Evolutionary conservation across 2,113 vertebrate species (phyloP).

Genomic region (Corythornis vintsioides): DNA sequence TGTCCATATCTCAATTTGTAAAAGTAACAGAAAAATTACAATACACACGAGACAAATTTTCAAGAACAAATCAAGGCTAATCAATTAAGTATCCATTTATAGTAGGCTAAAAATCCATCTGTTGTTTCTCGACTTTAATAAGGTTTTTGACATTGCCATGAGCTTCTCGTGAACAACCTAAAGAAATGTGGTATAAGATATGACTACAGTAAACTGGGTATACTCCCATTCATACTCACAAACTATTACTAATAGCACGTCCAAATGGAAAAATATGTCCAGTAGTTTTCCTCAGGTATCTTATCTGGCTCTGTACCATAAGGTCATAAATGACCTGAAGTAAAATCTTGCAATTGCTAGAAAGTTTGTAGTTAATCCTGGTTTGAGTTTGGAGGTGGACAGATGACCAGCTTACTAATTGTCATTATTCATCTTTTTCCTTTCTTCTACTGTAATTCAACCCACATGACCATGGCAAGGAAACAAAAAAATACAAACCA

Average conservation of each 20-base stretch:
- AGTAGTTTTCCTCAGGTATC: neutral
- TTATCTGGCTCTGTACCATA: neutral
- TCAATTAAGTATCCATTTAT: neutral
- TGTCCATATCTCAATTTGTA: neutral
- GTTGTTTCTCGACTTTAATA: neutral
- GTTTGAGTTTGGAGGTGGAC: neutral
- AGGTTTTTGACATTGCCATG: neutral
- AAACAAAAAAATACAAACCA: neutral
- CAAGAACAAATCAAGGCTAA: neutral
- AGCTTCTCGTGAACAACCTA: neutral
- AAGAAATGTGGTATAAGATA: neutral
- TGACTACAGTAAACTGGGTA: neutral
- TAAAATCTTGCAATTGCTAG: neutral
- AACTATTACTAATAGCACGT: neutral
- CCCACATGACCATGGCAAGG: neutral
- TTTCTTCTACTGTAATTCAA: neutral
- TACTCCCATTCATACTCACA: neutral
- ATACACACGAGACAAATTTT: neutral
- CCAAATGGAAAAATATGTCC: neutral
- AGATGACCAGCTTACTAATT: neutral
- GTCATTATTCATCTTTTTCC: neutral
- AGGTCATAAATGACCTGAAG: neutral
- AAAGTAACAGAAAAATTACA: neutral
- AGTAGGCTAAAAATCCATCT: neutral
- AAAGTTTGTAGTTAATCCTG: neutral